Conservation (phyloP, 2,113 vertebrate genomes). For the Dendropsophus ebraccatus region DNA sequence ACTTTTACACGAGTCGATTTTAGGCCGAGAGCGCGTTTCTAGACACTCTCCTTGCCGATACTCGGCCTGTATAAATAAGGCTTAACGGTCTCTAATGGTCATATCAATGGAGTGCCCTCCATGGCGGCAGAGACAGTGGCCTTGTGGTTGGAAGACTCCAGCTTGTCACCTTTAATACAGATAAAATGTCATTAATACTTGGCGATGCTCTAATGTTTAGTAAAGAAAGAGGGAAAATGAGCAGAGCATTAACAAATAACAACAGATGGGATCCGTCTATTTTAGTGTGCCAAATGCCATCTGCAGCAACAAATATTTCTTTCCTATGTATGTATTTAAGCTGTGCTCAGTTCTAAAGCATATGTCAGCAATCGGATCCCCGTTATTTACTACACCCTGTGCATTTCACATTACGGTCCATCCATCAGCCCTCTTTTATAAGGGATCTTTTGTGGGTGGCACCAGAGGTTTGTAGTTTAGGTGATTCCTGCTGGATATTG, state of each 20-base stretch:
- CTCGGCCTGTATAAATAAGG: too few relatives aligned
- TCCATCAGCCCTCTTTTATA: background rate
- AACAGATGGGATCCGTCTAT: conserved; percentile 55
- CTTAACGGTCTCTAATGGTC: background rate
- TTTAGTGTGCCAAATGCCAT: conserved; percentile 56
- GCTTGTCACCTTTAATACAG: background rate
- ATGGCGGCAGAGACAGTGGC: background rate
- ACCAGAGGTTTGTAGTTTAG: background rate
- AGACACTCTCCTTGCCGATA: too few relatives aligned
- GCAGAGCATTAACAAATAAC: conserved; percentile 42
- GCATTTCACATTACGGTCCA: background rate
- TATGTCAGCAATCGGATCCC: conserved; percentile 35
- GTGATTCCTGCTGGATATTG: too few relatives aligned
- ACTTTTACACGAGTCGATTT: too few relatives aligned
- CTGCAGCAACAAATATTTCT: conserved; percentile 56
- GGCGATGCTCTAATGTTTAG: background rate
- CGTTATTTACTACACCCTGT: background rate
- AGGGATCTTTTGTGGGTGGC: background rate
- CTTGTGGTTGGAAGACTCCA: background rate
- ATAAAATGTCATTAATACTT: conserved; percentile 27
- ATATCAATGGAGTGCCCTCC: background rate
- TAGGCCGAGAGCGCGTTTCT: too few relatives aligned
- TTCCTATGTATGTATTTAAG: conserved; percentile 50
- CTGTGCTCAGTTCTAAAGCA: conserved; percentile 50
- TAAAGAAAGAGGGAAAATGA: background rate